Evolutionary conservation across 2,797 vertebrate genomes (phyloP).

Genomic region (Lithobates pipiens): DNA sequence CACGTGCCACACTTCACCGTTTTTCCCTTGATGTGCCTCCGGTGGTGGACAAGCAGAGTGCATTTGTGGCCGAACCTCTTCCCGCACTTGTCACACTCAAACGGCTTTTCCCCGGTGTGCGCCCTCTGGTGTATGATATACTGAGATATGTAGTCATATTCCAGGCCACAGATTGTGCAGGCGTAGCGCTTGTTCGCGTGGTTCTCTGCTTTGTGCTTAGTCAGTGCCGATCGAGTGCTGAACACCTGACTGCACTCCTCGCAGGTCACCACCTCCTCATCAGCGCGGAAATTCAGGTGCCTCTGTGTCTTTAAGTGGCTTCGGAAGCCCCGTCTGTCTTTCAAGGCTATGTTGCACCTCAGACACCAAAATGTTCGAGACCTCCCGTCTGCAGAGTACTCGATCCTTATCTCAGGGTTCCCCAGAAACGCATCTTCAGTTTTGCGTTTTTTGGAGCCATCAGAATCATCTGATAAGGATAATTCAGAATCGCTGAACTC

Average conservation of each 20-base stretch:
- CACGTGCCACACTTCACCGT: constrained; percentile 17
- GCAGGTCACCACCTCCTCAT: not conserved
- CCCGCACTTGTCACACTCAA: constrained; percentile 16
- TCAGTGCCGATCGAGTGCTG: not conserved
- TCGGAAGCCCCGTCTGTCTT: not conserved
- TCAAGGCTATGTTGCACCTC: constrained; percentile 17
- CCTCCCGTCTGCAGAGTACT: not conserved
- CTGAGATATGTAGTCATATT: constrained; percentile 34
- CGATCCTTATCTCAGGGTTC: not conserved
- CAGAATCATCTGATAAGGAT: not conserved
- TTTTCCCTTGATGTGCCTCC: constrained; percentile 11
- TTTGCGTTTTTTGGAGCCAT: not conserved
- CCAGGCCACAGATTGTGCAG: constrained; percentile 18
- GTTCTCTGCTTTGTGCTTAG: constrained; percentile 7
- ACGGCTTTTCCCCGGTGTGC: constrained; percentile 23
- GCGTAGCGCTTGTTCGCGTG: not conserved
- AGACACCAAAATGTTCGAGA: not conserved
- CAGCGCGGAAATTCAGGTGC: not conserved
- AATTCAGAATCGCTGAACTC: constrained; percentile 10
- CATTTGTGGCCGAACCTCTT: constrained; percentile 22
- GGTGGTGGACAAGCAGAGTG: constrained; percentile 21
- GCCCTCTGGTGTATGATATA: constrained; percentile 26
- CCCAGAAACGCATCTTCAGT: not conserved
- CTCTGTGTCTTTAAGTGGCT: constrained; percentile 19
- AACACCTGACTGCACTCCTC: constrained; percentile 12